Conservation (phyloP, 2,888 invertebrate species). For the Xestia c-nigrum region DNA sequence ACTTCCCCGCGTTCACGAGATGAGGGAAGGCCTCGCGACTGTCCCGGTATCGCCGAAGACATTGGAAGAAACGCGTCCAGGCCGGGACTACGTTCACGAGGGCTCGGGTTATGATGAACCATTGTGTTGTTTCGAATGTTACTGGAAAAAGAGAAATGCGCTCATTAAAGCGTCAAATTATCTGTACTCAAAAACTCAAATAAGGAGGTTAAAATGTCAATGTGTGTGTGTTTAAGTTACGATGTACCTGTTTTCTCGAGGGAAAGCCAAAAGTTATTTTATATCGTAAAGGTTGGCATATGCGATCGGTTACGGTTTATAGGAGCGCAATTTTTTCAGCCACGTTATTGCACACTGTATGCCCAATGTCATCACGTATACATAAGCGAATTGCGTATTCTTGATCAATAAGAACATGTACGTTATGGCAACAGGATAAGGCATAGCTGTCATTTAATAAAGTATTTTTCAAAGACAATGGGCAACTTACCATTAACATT, state of each 20-base stretch:
- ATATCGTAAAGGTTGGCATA: not conserved
- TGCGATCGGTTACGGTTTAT: too few relatives aligned
- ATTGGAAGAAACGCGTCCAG: constrained; percentile 99
- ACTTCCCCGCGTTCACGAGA: constrained; percentile 99
- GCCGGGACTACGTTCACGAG: constrained; percentile 98
- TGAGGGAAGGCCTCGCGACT: constrained; percentile 98
- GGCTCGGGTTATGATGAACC: constrained; percentile 94
- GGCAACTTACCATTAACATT: constrained; percentile 88
- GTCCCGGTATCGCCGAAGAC: constrained; percentile 98
- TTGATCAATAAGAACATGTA: not conserved
- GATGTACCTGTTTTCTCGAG: too few relatives aligned
- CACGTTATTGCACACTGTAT: not conserved
- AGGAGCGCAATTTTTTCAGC: not conserved
- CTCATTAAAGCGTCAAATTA: not conserved
- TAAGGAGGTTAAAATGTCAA: not conserved
- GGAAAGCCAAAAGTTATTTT: not conserved
- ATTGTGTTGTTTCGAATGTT: constrained; percentile 92
- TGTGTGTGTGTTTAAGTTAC: too few relatives aligned
- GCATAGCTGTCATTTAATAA: not conserved
- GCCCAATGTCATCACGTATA: not conserved
- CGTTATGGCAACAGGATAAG: not conserved
- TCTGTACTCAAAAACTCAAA: not conserved
- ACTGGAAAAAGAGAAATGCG: constrained; percentile 64
- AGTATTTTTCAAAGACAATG: not conserved
- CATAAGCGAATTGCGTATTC: not conserved